These are phyloP conservation scores for Fringilla coelebs DNA, from an alignment of 2,797 vertebrate species.

Conservation along the genomic window DNA sequence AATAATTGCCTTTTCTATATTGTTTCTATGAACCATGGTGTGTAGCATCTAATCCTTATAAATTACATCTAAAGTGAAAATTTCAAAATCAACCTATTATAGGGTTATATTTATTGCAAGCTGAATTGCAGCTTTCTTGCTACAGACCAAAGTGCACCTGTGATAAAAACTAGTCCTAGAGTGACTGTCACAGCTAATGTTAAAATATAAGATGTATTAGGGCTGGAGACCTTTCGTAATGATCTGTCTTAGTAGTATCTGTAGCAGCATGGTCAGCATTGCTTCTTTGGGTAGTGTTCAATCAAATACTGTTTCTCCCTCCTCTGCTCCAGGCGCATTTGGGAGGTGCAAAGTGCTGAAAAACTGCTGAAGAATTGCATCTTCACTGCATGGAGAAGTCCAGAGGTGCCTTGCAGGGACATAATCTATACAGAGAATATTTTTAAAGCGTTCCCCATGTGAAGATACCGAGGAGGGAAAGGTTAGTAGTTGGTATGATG, in stretches of 20 bases:
- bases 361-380: not conserved
- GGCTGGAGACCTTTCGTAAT: not conserved
- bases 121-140: not conserved
- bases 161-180: not conserved
- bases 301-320: not conserved
- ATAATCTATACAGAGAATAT: not conserved
- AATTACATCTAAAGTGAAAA: not conserved
- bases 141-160: not conserved
- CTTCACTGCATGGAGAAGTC: not conserved
- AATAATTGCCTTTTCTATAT: constrained; percentile 12
- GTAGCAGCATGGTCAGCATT: not conserved
- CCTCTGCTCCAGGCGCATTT: not conserved
- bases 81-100: not conserved
- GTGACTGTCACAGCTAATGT: not conserved
- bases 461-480: not conserved
- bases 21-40: not conserved
- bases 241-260: not conserved
- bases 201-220: not conserved
- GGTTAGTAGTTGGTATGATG: not conserved
- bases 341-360: not conserved
- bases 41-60: not conserved
- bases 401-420: not conserved
- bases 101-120: not conserved
- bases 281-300: not conserved
- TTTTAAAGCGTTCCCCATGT: not conserved